Evolutionary conservation across 2,113 vertebrate genomes (phyloP), one percentile per base, ranked within the genome.

Genomic region (Camelus bactrianus): DNA sequence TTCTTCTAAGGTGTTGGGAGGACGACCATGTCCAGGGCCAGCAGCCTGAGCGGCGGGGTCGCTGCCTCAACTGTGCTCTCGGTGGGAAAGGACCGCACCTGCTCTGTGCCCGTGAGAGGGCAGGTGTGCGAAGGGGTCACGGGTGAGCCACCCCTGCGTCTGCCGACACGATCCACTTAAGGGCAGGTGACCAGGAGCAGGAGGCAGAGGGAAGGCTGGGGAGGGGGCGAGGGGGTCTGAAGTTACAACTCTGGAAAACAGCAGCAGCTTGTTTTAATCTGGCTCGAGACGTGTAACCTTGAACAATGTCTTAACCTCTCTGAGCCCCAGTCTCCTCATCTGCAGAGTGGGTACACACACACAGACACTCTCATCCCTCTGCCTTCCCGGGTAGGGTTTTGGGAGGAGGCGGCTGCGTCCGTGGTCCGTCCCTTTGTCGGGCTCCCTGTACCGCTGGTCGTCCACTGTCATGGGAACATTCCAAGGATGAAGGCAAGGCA

Each of bases 401-500:
- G 50, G 3, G 24, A 65, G 88, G 26, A 28, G 50, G 1, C 5
- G 46, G 9, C 38, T 70, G 26, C 12, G 50, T n/a, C 1, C 35
- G 7, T 17, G 28, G 12, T 54, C 14, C 0, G 8, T 30, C 19
- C 64, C 76, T 54, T 16, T 17, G 19, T 35, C 75, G 75, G 67
- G 17, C 75, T 77, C 30, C 75, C 56, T 35, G 4, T 11, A 14
- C 2, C 30, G 65, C 28, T n/a, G 0, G 50, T 67, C 89, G 58
- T 88, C 50, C 70, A 67, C 46, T 26, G 69, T 75, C 86, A 48
- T 4, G 1, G 50, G 82, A 67, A 73, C 62, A 60, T 58, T 89
- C 56, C 50, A 26, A 93, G 89, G 69, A 82, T 54, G 73, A 77
- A 89, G 56, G 52, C 90, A 93, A 84, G 83, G 46, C 30, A 80